Percentiles rank a stretch among this genome's conserved stretches.
These are phyloP conservation scores for Phocoena phocoena DNA, from an alignment of 2,113 vertebrate genomes.

Conservation along the genomic window DNA sequence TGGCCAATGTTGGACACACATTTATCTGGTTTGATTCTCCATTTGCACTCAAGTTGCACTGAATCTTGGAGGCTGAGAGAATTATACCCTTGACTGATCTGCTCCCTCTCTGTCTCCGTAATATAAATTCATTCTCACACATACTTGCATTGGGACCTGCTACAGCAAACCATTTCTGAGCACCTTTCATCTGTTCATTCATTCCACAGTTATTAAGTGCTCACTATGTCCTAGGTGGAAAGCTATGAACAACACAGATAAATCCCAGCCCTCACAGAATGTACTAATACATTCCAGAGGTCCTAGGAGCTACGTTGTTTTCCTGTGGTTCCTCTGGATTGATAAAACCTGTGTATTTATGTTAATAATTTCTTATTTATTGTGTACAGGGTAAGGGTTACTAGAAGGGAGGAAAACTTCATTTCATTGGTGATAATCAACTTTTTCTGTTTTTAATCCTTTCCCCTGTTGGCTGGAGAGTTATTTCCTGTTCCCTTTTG, in stretches of 20 bases:
- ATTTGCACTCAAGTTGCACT: not conserved
- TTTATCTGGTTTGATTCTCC: not conserved
- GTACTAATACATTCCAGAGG: not conserved
- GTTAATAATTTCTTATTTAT: not conserved
- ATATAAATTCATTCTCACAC: not conserved
- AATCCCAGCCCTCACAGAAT: not conserved
- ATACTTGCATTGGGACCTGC: not conserved
- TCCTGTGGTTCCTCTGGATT: not conserved
- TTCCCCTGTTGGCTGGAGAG: not conserved
- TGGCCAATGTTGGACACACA: not conserved
- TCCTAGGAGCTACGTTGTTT: not conserved
- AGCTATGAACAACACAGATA: not conserved
- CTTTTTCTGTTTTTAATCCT: constrained; percentile 44
- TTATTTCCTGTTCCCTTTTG: constrained; percentile 57
- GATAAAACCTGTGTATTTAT: not conserved
- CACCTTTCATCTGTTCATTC: not conserved
- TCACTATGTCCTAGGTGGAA: not conserved
- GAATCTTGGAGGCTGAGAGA: not conserved
- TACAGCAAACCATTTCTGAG: not conserved
- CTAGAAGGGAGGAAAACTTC: constrained; percentile 1
- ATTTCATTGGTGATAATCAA: constrained; percentile 25
- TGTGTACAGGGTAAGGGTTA: not conserved
- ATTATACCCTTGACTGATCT: not conserved
- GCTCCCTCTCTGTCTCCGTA: not conserved
- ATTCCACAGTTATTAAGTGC: not conserved